phyloP scores from a whole-genome alignment of 2,113 vertebrate genomes.

The Mystacornis crossleyi region DNA sequence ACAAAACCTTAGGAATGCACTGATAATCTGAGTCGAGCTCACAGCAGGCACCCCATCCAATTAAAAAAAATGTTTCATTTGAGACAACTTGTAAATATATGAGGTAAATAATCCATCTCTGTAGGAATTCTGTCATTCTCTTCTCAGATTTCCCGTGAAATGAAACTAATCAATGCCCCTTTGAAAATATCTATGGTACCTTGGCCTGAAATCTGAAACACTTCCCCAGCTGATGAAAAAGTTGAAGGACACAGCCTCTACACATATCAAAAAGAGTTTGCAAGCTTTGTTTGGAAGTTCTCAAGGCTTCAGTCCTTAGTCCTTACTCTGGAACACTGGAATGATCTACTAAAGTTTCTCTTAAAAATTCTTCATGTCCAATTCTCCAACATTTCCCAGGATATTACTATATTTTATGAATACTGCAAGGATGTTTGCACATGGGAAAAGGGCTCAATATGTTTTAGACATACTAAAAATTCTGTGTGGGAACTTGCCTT shows the following conservation, averaged over 20 bases:
- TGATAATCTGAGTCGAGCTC: neutral
- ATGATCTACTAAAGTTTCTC: neutral
- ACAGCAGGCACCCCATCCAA: neutral
- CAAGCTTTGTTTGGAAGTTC: neutral
- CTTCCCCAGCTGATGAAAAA: neutral
- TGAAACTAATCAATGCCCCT: neutral
- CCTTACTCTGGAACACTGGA: neutral
- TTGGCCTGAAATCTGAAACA: neutral
- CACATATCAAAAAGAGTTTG: neutral
- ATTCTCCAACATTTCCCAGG: neutral
- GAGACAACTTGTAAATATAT: neutral
- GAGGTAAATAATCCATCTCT: neutral
- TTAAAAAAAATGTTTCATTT: neutral
- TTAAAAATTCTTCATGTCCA: neutral
- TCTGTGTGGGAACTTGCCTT: neutral
- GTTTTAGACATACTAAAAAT: neutral
- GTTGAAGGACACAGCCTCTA: neutral
- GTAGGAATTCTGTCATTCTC: neutral
- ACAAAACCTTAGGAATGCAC: neutral
- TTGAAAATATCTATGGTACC: neutral
- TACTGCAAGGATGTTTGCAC: neutral
- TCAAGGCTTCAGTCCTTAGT: neutral
- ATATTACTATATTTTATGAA: neutral
- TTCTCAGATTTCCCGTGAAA: neutral
- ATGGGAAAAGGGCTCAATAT: neutral